phyloP scores from a whole-genome alignment of 1,140 invertebrate species.

The Cotesia typhae region DNA sequence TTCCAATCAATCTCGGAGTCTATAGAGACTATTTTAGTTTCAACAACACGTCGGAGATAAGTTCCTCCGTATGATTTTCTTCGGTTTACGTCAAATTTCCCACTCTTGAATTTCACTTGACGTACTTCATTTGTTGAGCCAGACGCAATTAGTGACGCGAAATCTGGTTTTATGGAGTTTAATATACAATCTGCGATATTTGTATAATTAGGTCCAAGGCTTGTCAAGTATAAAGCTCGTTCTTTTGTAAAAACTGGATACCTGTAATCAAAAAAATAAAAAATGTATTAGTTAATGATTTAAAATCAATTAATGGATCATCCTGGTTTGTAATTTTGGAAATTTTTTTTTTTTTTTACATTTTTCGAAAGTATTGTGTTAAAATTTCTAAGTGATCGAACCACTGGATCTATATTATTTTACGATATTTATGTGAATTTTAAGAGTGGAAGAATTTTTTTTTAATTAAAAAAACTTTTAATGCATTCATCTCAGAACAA shows the following conservation, averaged over 20 bases:
- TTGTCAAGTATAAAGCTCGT: slow-evolving; percentile 62
- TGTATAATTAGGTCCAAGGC: slow-evolving; percentile 66
- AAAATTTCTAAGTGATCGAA: too few species aligned
- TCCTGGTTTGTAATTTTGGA: background rate
- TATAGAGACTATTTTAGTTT: slow-evolving; percentile 48
- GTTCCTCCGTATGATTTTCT: slow-evolving; percentile 59
- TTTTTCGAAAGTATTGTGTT: too few species aligned
- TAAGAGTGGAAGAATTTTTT: too few species aligned
- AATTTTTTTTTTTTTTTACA: too few species aligned
- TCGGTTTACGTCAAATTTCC: slow-evolving; percentile 55
- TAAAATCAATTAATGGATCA: too few species aligned
- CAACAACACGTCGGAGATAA: slow-evolving; percentile 53
- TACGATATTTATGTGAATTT: too few species aligned
- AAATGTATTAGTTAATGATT: too few species aligned
- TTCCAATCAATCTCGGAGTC: slow-evolving; percentile 64
- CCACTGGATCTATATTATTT: too few species aligned
- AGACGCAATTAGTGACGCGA: slow-evolving; percentile 59
- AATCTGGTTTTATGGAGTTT: slow-evolving; percentile 62
- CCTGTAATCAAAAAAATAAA: slow-evolving; percentile 42
- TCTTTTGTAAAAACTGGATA: slow-evolving; percentile 66
- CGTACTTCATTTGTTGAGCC: slow-evolving; percentile 59
- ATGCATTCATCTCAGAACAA: too few species aligned
- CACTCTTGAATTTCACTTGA: slow-evolving; percentile 58
- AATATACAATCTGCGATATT: slow-evolving; percentile 66
- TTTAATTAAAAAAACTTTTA: too few species aligned